phyloP scores from a whole-genome alignment of 1,140 invertebrate species.

The Drosophila funebris region DNA sequence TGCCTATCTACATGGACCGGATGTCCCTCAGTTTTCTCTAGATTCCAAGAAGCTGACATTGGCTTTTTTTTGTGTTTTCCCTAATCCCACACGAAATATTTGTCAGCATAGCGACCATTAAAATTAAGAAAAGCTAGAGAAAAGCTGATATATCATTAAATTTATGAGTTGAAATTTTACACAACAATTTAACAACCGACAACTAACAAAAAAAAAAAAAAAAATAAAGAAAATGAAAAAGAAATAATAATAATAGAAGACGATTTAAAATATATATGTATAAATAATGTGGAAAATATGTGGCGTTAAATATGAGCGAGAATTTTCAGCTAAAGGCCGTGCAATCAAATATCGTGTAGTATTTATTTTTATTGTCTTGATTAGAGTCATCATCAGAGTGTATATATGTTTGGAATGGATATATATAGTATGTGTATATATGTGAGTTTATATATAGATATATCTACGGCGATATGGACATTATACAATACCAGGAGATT shows the following conservation, averaged over 20 bases:
- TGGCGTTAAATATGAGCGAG: constrained; percentile 24
- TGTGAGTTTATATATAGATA: neutral
- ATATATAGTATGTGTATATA: constrained; percentile 30
- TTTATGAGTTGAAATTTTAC: constrained; percentile 40
- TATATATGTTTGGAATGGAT: constrained; percentile 4
- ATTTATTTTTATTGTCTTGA: constrained; percentile 78
- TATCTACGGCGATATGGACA: constrained; percentile 52
- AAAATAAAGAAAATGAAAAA: too few species aligned
- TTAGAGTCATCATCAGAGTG: constrained; percentile 57
- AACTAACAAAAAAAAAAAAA: constrained; percentile 3
- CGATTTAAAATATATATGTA: constrained; percentile 15
- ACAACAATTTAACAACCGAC: constrained; percentile 22
- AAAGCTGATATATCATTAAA: constrained; percentile 34
- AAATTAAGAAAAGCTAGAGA: constrained; percentile 40
- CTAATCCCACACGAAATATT: constrained; percentile 66
- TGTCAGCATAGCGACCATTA: constrained; percentile 51
- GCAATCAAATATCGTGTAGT: constrained; percentile 58
- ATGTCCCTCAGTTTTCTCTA: neutral
- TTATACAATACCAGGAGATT: constrained; percentile 70
- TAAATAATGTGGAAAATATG: constrained; percentile 50
- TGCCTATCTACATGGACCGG: too few species aligned
- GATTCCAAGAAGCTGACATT: constrained; percentile 1
- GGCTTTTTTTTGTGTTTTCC: constrained; percentile 9
- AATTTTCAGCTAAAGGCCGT: constrained; percentile 42
- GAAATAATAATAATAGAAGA: constrained; percentile 2